Conservation (phyloP, 2,797 vertebrate species). For the Buphagus erythrorhynchus region DNA sequence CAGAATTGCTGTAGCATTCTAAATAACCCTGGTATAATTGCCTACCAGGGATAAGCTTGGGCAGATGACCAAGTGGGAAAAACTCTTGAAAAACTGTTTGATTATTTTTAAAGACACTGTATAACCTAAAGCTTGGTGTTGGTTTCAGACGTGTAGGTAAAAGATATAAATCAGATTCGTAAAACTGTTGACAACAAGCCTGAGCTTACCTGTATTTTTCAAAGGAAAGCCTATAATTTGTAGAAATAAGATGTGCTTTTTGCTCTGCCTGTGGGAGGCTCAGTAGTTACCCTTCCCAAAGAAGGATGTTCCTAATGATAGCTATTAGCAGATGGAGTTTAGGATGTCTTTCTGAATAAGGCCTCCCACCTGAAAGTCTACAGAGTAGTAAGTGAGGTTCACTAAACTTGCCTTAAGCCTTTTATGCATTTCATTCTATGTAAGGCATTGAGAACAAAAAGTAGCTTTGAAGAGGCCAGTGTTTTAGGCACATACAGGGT, state of each 20-base stretch:
- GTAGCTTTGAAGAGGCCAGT: background rate
- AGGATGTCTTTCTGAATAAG: background rate
- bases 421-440: background rate
- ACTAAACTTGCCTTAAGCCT: background rate
- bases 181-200: background rate
- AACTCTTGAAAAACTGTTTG: background rate
- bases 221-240: background rate
- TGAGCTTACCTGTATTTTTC: background rate
- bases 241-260: background rate
- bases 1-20: background rate
- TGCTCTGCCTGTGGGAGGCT: rapidly evolving
- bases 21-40: background rate
- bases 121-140: background rate
- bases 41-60: background rate
- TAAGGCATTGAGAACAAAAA: background rate
- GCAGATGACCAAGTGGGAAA: background rate
- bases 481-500: rapidly evolving
- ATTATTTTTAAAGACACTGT: background rate
- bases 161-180: background rate
- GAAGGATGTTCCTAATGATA: background rate
- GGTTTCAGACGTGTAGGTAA: background rate
- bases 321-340: background rate
- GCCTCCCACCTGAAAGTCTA: background rate
- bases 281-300: background rate
- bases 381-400: background rate